These are phyloP conservation scores for Galago senegalensis DNA, from an alignment of 2,797 vertebrate genomes.

Conservation along the genomic window DNA sequence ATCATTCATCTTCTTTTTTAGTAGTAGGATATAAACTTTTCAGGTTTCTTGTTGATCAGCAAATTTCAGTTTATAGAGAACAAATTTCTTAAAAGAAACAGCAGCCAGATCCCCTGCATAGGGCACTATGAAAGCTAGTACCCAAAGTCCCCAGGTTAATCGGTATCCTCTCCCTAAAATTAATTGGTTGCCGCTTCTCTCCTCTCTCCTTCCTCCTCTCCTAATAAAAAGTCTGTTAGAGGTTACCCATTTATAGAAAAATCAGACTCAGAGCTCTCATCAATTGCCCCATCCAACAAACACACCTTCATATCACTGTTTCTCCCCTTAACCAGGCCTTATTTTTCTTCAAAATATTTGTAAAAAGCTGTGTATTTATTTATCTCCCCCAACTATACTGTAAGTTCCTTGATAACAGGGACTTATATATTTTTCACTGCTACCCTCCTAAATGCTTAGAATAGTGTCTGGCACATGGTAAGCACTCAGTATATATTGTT, in stretches of 20 bases:
- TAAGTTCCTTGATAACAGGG: slow-evolving; percentile 51
- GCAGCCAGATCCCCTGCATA: neutral
- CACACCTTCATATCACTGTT: neutral
- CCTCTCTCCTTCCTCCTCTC: neutral
- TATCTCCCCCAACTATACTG: neutral
- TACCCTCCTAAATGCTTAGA: slow-evolving; percentile 20
- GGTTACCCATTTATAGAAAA: neutral
- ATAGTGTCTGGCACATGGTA: slow-evolving; percentile 27
- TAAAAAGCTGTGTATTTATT: slow-evolving; percentile 4
- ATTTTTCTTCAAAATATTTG: slow-evolving; percentile 53
- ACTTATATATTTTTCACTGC: slow-evolving; percentile 29
- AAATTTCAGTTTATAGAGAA: neutral
- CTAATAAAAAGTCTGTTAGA: neutral
- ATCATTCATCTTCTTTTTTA: slow-evolving; percentile 7
- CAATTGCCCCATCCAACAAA: neutral
- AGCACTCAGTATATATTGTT: slow-evolving; percentile 15
- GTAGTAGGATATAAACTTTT: slow-evolving; percentile 17
- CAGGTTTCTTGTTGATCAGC: neutral
- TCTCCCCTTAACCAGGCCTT: neutral
- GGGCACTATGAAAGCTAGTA: neutral
- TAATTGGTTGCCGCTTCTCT: neutral
- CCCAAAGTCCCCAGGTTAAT: neutral
- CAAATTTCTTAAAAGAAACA: neutral
- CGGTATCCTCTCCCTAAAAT: slow-evolving; percentile 2
- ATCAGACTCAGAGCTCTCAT: neutral